These are phyloP conservation scores for Sapajus apella DNA, from an alignment of 2,113 vertebrate genomes.

Conservation along the genomic window DNA sequence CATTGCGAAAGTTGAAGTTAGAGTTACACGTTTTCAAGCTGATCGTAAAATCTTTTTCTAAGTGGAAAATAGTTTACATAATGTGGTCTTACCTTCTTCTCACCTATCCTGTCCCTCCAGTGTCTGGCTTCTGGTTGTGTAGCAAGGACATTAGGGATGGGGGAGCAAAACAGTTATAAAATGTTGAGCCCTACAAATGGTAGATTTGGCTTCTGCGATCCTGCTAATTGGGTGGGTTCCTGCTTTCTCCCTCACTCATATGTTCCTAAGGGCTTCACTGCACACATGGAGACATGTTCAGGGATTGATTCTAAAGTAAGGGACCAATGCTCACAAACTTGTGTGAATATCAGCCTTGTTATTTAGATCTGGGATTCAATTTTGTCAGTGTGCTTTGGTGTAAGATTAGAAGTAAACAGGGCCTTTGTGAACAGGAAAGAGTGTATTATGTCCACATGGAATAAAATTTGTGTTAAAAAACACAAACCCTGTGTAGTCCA, in stretches of 20 bases:
- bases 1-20: neutral
- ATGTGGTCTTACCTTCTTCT: neutral
- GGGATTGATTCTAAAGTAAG: slow-evolving; percentile 28
- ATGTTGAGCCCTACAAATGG: slow-evolving; percentile 45
- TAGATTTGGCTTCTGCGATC: slow-evolving; percentile 41
- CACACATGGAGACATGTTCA: neutral
- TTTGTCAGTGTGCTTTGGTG: slow-evolving; percentile 7
- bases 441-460: neutral
- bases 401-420: slow-evolving; percentile 20
- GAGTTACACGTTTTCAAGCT: neutral
- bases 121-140: neutral
- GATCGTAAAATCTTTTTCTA: neutral
- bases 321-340: neutral
- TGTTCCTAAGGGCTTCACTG: neutral
- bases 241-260: neutral
- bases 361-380: slow-evolving; percentile 12
- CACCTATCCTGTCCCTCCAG: neutral
- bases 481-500: neutral
- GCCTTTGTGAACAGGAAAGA: slow-evolving; percentile 25
- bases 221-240: slow-evolving; percentile 42
- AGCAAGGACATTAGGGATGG: neutral
- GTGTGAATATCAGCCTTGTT: slow-evolving; percentile 35
- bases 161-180: slow-evolving; percentile 44
- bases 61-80: neutral
- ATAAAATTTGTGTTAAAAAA: slow-evolving; percentile 33